Evolutionary conservation across 2,888 invertebrate genomes (phyloP), one percentile per base, ranked within the genome.

Genomic region (Erebia aethiops): DNA sequence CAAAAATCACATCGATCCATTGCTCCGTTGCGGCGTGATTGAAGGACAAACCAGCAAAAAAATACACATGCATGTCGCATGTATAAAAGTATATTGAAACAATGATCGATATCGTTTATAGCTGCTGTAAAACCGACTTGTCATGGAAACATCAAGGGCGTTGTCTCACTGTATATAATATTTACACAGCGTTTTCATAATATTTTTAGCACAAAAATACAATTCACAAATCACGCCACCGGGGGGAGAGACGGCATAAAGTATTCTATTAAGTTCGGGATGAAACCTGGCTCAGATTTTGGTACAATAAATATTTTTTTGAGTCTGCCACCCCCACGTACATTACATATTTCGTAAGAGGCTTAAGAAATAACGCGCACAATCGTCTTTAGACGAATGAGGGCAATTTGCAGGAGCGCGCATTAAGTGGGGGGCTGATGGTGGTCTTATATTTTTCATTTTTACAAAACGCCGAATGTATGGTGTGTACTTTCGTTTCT

Each of bases 351-450:
- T 73, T 73, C 71, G 68, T 70, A 69, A 73, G 65, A 70, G 69
- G 61, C 67, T 74, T 70, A 71, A 69, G 73, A 70, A 73, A 73
- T 75, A 73, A 73, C 73, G 73, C 69, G 70, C 21, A 57, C 67
- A 74, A 74, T 73, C 71, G 69, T 63, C 71, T 62, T 70, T 26
- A 69, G 79, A 79, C 76, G 78, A 77, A 80, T 80, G 76, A 68
- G 60, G 68, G 73, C 74, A 73, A 78, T 80, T 78, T 80, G 76
- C 74, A 74, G 71, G 70, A 68, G 74, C 69, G 71, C 71, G 74
- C 72, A 71, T 74, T 75, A 77, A 78, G 75, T 79, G 49, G 77
- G n/a, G n/a, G 70, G 66, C 70, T 76, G 77, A 80, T 79, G 77
- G 78, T 75, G 72, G 73, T 64, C 49, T 70, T 70, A 73, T 77